A percentile compares a stretch with the other conserved stretches of the same genome.
phyloP scores from a whole-genome alignment of 2,797 vertebrate species.

The Darevskia mixta region DNA sequence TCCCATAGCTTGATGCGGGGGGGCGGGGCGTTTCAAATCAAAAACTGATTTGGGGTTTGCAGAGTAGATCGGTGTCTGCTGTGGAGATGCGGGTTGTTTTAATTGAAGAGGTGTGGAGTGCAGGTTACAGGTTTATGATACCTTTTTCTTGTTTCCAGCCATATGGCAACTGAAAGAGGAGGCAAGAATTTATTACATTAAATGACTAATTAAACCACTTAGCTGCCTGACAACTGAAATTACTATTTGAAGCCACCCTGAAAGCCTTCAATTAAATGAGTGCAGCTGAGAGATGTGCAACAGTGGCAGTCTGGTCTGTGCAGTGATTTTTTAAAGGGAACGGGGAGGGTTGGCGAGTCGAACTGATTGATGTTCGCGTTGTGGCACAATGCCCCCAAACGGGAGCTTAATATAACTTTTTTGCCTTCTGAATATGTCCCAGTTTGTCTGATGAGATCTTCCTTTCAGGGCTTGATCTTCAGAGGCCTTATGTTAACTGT shows the following conservation, averaged over 20 bases:
- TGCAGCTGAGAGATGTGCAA: background rate
- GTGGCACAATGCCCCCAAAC: background rate
- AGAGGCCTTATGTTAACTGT: background rate
- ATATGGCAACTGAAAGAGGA: constrained; percentile 3
- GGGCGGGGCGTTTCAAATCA: background rate
- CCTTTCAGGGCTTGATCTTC: background rate
- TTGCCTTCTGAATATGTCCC: background rate
- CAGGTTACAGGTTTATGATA: background rate
- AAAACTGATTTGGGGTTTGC: background rate
- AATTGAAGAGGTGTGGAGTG: background rate
- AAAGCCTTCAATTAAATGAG: background rate
- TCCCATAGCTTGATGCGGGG: background rate
- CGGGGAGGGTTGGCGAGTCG: background rate
- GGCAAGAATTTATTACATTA: constrained; percentile 30
- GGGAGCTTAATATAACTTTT: constrained; percentile 13
- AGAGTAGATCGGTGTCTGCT: background rate
- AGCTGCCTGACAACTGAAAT: constrained; percentile 17
- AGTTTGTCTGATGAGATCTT: background rate
- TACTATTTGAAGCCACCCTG: background rate
- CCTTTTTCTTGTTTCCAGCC: background rate
- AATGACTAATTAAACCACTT: constrained; percentile 40
- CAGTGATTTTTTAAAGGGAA: background rate
- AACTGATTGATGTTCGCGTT: background rate
- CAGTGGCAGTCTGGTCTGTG: background rate
- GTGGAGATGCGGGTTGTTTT: background rate